Evolutionary conservation across 2,888 invertebrate genomes (phyloP).

Genomic region (Clusia tigrina): DNA sequence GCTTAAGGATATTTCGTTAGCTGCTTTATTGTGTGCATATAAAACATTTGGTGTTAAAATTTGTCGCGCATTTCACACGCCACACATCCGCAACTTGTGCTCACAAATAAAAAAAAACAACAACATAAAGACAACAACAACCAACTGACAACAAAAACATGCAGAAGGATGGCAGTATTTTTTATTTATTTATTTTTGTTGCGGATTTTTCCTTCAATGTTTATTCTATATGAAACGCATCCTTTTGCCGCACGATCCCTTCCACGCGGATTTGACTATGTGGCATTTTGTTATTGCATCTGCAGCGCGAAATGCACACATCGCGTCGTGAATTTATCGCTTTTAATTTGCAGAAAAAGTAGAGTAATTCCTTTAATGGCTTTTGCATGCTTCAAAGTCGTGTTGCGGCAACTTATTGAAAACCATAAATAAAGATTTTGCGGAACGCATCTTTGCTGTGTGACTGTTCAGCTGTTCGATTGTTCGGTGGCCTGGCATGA

Average conservation of each 20-base stretch:
- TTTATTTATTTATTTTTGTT: constrained; percentile 18
- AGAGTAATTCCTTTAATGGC: constrained; percentile 51
- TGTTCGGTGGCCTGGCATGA: neutral
- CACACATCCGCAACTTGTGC: neutral
- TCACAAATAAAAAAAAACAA: neutral
- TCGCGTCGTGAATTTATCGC: constrained; percentile 49
- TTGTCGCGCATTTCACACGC: constrained; percentile 8
- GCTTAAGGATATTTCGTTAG: constrained; percentile 51
- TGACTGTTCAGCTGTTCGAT: neutral
- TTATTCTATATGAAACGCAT: neutral
- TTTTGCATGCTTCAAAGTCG: constrained; percentile 42
- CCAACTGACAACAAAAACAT: neutral
- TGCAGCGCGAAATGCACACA: constrained; percentile 20
- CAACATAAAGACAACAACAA: no score
- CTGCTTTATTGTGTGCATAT: constrained; percentile 9
- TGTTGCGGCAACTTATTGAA: constrained; percentile 54
- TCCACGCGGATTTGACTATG: constrained; percentile 1
- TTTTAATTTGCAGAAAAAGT: constrained; percentile 52
- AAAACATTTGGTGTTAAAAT: constrained; percentile 4
- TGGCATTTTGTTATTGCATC: constrained; percentile 18
- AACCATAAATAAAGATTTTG: constrained; percentile 58
- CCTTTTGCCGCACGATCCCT: neutral
- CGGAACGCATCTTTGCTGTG: constrained; percentile 23
- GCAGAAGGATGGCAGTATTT: neutral
- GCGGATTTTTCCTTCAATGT: neutral